Evolutionary conservation across 1,140 invertebrate genomes (phyloP).

Genomic region (Drosophila rufa): DNA sequence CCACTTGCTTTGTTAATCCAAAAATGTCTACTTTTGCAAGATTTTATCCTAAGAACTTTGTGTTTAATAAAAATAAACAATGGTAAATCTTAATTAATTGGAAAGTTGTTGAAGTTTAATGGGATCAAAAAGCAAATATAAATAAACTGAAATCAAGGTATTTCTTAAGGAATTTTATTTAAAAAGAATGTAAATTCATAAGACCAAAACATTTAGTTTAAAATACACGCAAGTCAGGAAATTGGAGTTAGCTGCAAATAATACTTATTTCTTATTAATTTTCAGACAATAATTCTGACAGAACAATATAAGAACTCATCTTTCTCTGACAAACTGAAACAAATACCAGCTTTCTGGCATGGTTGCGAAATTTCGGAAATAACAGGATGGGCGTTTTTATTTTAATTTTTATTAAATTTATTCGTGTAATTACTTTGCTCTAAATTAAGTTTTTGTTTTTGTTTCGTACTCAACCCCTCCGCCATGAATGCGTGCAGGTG

Average conservation of each 20-base stretch:
- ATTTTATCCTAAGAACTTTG: conserved; percentile 7
- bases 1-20: conserved; percentile 15
- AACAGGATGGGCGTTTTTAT: conserved; percentile 55
- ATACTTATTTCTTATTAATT: too few species aligned
- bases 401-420: conserved; percentile 76
- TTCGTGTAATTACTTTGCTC: conserved; percentile 80
- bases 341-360: background rate
- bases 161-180: too few species aligned
- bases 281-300: too few species aligned
- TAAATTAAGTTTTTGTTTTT: conserved; percentile 69
- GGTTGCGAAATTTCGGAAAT: conserved; percentile 52
- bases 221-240: too few species aligned
- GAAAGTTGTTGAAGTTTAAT: background rate
- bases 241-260: too few species aligned
- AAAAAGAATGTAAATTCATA: too few species aligned
- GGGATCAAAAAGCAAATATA: background rate
- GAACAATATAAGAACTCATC: too few species aligned
- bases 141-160: too few species aligned
- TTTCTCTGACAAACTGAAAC: background rate
- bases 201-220: too few species aligned
- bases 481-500: conserved; percentile 46
- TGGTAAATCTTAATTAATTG: conserved; percentile 11
- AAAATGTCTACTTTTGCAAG: conserved; percentile 21
- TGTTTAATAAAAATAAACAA: conserved; percentile 31
- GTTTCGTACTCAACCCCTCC: conserved; percentile 39